Evolutionary conservation across 1,140 invertebrate genomes (phyloP), one percentile per base, ranked within the genome.

Genomic region (Scaptodrosophila lebanonensis): DNA sequence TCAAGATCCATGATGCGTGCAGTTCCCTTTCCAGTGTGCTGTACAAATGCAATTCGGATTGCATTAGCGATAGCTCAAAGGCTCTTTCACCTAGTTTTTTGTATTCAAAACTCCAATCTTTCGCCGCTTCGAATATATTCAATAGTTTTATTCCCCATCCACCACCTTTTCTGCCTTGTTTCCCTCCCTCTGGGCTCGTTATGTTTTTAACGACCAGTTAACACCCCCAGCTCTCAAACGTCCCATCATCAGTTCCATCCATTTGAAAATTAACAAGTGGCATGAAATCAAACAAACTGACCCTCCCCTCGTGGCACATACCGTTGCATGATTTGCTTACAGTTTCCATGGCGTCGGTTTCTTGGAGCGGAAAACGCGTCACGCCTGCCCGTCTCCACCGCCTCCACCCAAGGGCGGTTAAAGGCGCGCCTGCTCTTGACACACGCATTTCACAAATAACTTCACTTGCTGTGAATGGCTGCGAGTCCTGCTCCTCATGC

Each of bases 1-100:
- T 25, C 22, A 25, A 8, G 22, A 4, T 25, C 8, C 8, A 25
- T 25, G 6, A 11, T 27, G 17, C 15, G 38, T 8, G 13, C 13
- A 12, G 47, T 12, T 48, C 15, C 35, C 7, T 16, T 22, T n/a
- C 16, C 13, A 4, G 11, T n/a, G 15, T 27, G 4, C 1, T 33
- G 16, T 33, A 8, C 32, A 27, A 13, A 47, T 72, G 60, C 64
- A 72, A 79, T 79, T 79, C 53, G 59, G 58, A 77, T 77, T 72
- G 72, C 73, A 77, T 77, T 77, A 77, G 54, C 64, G 59, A 77
- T 68, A 79, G 54, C 66, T 77, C 58, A 67, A 68, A 67, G 59
- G 47, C 35, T 57, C 57, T 67, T 77, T 63, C 64, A 54, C 57
- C 45, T 57, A 63, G 59, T 44, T 72, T 58, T 43, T 57, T 43